phyloP scores from a whole-genome alignment of 64 coral and sea anemone species.

The Trachythela sp. region DNA sequence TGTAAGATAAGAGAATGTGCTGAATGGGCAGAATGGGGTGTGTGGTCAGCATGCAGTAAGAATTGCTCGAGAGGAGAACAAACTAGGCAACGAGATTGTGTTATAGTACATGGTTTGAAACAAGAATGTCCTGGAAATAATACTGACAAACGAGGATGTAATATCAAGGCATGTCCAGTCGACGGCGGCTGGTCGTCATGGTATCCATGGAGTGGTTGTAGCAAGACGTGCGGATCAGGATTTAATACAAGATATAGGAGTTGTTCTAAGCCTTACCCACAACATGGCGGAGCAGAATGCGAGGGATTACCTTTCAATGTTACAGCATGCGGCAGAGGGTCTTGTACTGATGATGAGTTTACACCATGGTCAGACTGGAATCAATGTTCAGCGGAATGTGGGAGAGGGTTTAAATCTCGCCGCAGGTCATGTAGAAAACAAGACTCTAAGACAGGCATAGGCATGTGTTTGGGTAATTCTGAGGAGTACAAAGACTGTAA shows the following conservation, averaged over 20 bases:
- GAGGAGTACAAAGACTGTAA: background rate
- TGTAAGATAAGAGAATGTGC: background rate
- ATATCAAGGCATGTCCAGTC: background rate
- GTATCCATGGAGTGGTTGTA: background rate
- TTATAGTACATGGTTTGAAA: background rate
- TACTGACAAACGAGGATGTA: background rate
- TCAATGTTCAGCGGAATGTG: background rate
- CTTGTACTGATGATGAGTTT: background rate
- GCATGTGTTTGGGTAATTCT: constrained; percentile 10
- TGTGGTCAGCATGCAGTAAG: background rate
- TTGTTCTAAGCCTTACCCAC: background rate
- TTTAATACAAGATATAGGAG: background rate
- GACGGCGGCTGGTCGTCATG: background rate
- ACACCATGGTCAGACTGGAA: background rate
- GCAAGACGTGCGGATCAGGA: background rate
- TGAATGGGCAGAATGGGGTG: background rate
- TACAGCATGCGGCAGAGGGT: background rate
- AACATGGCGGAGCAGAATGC: background rate
- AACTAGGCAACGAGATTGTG: background rate
- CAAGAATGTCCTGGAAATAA: background rate
- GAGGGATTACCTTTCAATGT: background rate
- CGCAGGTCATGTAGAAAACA: background rate
- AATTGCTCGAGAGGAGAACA: background rate
- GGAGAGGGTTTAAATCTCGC: background rate
- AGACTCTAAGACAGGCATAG: background rate